A percentile compares a stretch with the other conserved stretches of the same genome.
These are phyloP conservation scores for Dufourea novaeangliae DNA, from an alignment of 1,140 invertebrate genomes.

Conservation along the genomic window DNA sequence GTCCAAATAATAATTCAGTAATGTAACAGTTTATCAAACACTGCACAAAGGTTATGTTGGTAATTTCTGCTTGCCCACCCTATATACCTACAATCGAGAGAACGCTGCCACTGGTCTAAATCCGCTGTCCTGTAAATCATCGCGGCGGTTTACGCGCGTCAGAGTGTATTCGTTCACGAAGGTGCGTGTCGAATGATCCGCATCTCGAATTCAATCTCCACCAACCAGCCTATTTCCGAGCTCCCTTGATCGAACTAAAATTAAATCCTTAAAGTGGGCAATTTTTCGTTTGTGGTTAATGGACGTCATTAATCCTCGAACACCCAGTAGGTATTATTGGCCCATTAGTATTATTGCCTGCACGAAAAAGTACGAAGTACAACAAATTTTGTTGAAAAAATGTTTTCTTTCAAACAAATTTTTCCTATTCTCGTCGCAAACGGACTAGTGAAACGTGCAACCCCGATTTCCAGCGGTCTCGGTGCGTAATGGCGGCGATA, in stretches of 20 bases:
- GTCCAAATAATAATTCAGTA: too few species aligned
- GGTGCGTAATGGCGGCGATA: conserved; percentile 46
- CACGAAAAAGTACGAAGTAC: too few species aligned
- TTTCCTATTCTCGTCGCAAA: conserved; percentile 8
- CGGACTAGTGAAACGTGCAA: conserved; percentile 10
- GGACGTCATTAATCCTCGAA: too few species aligned
- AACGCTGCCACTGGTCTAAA: conserved; percentile 42
- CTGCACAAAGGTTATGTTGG: too few species aligned
- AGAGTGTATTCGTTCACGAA: conserved; percentile 4
- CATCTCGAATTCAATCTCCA: not conserved
- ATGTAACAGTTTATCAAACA: too few species aligned
- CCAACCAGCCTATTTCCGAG: not conserved
- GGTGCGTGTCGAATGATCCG: conserved; percentile 28
- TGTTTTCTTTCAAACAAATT: too few species aligned
- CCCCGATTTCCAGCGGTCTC: conserved; percentile 41
- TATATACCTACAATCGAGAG: conserved; percentile 14
- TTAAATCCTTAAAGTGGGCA: not conserved
- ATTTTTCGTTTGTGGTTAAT: too few species aligned
- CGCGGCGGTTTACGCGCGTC: conserved; percentile 20
- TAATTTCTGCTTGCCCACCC: too few species aligned
- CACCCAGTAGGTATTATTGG: too few species aligned
- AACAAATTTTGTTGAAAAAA: too few species aligned
- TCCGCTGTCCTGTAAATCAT: conserved; percentile 47
- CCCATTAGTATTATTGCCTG: too few species aligned
- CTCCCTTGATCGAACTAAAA: not conserved